Base-by-base conservation (phyloP, 37 sponge, comb jelly and placozoan genomes). In the Amphimedon queenslandica region DNA sequence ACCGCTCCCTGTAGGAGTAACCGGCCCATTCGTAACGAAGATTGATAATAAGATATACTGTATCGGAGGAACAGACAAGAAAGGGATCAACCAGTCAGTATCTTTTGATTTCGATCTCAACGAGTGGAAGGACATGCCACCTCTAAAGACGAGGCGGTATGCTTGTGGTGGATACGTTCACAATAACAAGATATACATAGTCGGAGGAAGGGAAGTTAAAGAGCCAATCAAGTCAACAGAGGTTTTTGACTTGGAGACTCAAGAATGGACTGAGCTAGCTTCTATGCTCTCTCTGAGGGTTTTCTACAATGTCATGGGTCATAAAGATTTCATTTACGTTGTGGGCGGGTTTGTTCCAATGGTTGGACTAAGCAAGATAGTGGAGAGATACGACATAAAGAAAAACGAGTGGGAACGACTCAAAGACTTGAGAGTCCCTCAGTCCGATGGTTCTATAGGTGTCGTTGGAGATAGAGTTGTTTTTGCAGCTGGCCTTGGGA, bases 241-340 rank as follows among this genome's bases (percentile, higher is more conserved):
- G 43, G 76, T 68, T 0, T 84, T 77, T 38, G 86, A 90, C 65
- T 47, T 84, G 37, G 90, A 84, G 34, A 81, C 86, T 11, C 72
- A 84, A 63, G 77, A 84, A 63, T 90, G 90, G 90, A 86, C 84
- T 40, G 34, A 61, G n/a, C 58, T 90, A 33, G 61, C 74, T 6
- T 72, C 86, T 8, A 76, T 90, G 64, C 42, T 61, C 1, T 27
- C 78, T 29, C 27, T 65, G 1, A 39, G 76, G 18, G 81, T 84
- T 5, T 90, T 90, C 60, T 84, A 84, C 70, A 61, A 64, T 30
- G 78, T 90, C 1, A 70, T 90, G 1, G 85, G 82, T 3, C 38
- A 63, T 56, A 55, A 77, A 25, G 81, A 70, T 37, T 60, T 73
- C 34, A 81, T 90, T 35, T 90, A 73, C 32, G 81, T 81, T 32